A percentile compares a stretch with the other conserved stretches of the same genome.
These are phyloP conservation scores for Arion vulgaris DNA, from an alignment of 1,140 invertebrate genomes.

Conservation along the genomic window DNA sequence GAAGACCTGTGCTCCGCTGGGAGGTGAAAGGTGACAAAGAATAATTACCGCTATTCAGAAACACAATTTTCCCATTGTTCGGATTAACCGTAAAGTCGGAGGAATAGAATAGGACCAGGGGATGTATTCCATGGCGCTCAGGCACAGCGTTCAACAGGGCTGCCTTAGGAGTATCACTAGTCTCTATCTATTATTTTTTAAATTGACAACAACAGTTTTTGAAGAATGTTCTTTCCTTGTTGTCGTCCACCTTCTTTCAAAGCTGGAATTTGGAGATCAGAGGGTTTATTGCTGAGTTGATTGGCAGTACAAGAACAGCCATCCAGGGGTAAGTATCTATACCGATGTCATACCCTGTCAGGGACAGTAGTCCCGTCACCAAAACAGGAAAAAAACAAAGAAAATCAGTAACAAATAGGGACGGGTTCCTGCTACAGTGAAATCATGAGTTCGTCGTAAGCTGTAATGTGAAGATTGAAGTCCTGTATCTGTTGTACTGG, in stretches of 20 bases:
- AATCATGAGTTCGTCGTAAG: slow-evolving; percentile 7
- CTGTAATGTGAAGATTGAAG: background rate
- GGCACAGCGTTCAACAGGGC: too few relatives aligned
- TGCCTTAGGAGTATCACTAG: too few relatives aligned
- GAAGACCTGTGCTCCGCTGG: too few relatives aligned
- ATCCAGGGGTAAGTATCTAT: slow-evolving; percentile 19
- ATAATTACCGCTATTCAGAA: too few relatives aligned
- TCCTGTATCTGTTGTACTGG: background rate
- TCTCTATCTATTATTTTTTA: background rate
- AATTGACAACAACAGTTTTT: background rate
- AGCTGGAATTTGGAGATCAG: slow-evolving; percentile 33
- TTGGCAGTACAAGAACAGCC: slow-evolving; percentile 33
- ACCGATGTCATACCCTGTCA: slow-evolving; percentile 1
- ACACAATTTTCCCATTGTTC: too few relatives aligned
- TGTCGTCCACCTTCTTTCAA: background rate
- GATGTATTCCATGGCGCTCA: too few relatives aligned
- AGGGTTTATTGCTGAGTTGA: slow-evolving; percentile 41
- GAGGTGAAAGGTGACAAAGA: too few relatives aligned
- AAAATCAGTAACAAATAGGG: slow-evolving; percentile 40
- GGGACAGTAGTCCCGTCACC: slow-evolving; percentile 28
- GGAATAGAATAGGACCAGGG: too few relatives aligned
- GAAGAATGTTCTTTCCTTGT: background rate
- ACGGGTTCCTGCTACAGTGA: slow-evolving; percentile 38
- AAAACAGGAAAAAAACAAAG: slow-evolving; percentile 47
- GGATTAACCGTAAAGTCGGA: too few relatives aligned